phyloP scores from a whole-genome alignment of 2,888 invertebrate species.

The Blera fallax region DNA sequence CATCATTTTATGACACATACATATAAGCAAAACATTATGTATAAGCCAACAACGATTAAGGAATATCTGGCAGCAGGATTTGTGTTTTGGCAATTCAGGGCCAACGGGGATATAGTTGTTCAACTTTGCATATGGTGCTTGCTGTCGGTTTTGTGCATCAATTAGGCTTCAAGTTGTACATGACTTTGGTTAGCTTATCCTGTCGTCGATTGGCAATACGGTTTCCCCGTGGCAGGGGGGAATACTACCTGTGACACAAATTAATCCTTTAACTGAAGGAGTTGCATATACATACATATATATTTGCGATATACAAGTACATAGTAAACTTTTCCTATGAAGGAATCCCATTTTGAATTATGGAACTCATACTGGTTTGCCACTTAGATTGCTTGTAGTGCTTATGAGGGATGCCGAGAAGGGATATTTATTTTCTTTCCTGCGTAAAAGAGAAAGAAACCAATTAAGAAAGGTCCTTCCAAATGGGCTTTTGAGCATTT shows the following conservation, averaged over 20 bases:
- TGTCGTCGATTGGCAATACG: not conserved
- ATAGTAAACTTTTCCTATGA: not conserved
- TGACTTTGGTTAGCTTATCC: slow-evolving; percentile 27
- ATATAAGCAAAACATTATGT: slow-evolving; percentile 11
- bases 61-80: slow-evolving; percentile 17
- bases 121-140: not conserved
- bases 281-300: not conserved
- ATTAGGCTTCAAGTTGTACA: slow-evolving; percentile 46
- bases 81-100: not conserved
- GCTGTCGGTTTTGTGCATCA: slow-evolving; percentile 16
- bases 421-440: not conserved
- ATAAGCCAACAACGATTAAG: slow-evolving; percentile 17
- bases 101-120: not conserved
- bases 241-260: not conserved
- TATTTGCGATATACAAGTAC: not conserved
- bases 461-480: not conserved
- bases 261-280: not conserved
- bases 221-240: no score
- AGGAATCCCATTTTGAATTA: not conserved
- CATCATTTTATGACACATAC: not conserved
- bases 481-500: not conserved
- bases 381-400: not conserved
- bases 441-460: not conserved
- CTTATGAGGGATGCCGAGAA: no score
- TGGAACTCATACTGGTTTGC: no score